Evolutionary conservation across 2,888 invertebrate genomes (phyloP), one percentile per base, ranked within the genome.

Genomic region (Entomobrya proxima): DNA sequence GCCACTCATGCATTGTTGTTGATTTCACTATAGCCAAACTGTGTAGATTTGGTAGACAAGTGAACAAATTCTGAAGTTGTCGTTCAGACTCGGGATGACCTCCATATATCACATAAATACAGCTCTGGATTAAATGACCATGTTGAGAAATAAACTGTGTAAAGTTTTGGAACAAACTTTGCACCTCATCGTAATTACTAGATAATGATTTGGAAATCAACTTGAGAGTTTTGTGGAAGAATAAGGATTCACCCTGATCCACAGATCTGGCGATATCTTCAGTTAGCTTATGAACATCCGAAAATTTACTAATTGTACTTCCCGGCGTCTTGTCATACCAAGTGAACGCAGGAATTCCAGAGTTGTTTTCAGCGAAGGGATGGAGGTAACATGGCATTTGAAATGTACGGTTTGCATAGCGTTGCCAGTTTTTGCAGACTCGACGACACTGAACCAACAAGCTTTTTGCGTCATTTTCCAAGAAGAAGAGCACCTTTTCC

Each of bases 191-290:
- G n/a, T 35, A n/a, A 11, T 64, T 35, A 35, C n/a, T 27, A 1
- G 11, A 35, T n/a, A n/a, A n/a, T 1, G 1, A 18, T 15, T 24
- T 13, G 35, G 18, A 35, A 35, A 64, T 35, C 7, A n/a, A 35
- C 18, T 64, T 64, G n/a, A 64, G n/a, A 6, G 64, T 35, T 32
- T 35, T 35, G 35, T 64, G 64, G n/a, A 64, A 64, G 5, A 64
- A 35, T 2, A 2, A 11, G 35, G 55, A 21, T 24, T 5, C 27
- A 37, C 11, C 37, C 18, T 35, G 15, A 11, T 64, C 64, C 15
- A 1, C 13, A n/a, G 35, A 18, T n/a, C n/a, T n/a, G n/a, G n/a
- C n/a, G n/a, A n/a, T n/a, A n/a, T n/a, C n/a, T n/a, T n/a, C n/a
- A n/a, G n/a, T n/a, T n/a, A n/a, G n/a, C n/a, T n/a, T n/a, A n/a